phyloP scores from a whole-genome alignment of 1,140 invertebrate genomes.

The Drosophila serrata region DNA sequence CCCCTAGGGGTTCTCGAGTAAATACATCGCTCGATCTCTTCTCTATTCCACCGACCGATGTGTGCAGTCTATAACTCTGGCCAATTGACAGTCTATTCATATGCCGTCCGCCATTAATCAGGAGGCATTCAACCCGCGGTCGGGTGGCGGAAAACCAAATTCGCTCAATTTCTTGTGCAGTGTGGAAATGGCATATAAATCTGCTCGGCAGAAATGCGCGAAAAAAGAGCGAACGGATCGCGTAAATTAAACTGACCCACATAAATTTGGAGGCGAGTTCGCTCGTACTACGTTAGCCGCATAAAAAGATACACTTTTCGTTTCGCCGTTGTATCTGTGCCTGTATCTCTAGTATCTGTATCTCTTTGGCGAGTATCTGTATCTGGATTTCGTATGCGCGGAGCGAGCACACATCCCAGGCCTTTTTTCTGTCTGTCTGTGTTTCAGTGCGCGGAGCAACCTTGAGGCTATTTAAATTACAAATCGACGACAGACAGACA shows the following conservation, averaged over 20 bases:
- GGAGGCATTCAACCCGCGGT: constrained; percentile 61
- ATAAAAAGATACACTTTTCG: constrained; percentile 55
- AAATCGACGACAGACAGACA: constrained; percentile 66
- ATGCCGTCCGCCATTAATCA: constrained; percentile 60
- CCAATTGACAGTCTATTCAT: constrained; percentile 67
- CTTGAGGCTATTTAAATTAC: constrained; percentile 84
- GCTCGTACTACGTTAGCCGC: constrained; percentile 70
- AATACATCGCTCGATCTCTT: constrained; percentile 24
- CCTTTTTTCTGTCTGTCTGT: constrained; percentile 32
- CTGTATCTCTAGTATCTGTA: constrained; percentile 31
- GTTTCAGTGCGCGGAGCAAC: constrained; percentile 59
- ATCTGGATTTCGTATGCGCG: constrained; percentile 77
- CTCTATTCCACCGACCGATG: constrained; percentile 32
- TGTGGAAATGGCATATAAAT: constrained; percentile 68
- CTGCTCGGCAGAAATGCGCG: constrained; percentile 51
- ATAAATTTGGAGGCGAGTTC: constrained; percentile 66
- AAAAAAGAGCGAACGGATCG: constrained; percentile 45
- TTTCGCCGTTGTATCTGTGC: constrained; percentile 10
- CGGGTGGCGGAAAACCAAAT: constrained; percentile 38
- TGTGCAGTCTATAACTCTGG: constrained; percentile 61
- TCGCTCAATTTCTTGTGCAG: constrained; percentile 25
- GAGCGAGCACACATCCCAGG: constrained; percentile 42
- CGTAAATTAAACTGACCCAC: constrained; percentile 84
- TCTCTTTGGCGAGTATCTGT: constrained; percentile 51
- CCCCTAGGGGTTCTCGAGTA: constrained; percentile 15